Evolutionary conservation across 1,140 invertebrate species (phyloP), one percentile per base, ranked within the genome.

Genomic region (Lamellibrachia luymesi): DNA sequence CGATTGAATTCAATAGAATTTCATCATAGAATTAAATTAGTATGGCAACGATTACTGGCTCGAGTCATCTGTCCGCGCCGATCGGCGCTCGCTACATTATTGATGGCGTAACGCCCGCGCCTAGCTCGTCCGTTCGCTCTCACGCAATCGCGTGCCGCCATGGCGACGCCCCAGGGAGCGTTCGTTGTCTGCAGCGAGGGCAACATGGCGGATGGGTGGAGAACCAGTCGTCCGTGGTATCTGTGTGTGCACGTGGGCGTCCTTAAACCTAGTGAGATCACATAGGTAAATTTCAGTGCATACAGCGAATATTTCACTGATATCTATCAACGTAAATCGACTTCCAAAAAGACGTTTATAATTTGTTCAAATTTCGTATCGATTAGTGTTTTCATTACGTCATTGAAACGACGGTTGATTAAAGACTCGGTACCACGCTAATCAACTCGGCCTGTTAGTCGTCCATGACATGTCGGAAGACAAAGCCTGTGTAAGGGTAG

Each of bases 11-110:
- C 64, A 80, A 80, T 80, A 10, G 64, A 80, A 80, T 80, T 80
- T 80, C 64, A 80, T 80, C 64, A 80, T 80, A 80, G 64, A 80
- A 80, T 80, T 80, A 80, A 80, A 80, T 80, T 80, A 80, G 64
- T 80, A 80, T 80, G 64, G 64, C 64, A 80, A 80, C 64, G 64
- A 80, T 80, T 80, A 80, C 64, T 80, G 64, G 64, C 64, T 80
- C 64, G 64, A 80, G 13, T 80, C 64, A 80, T 80, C 64, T 80
- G 64, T 80, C 64, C 64, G 64, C 25, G 64, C 4, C 4, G 64
- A 80, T 80, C 64, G 64, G 64, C 64, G 64, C 13, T 80, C 64
- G 64, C 64, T 80, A 80, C 64, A 80, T 80, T 80, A 80, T 80
- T 80, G 64, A 80, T 80, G 64, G 64, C 64, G 13, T 80, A 80